Evolutionary conservation across 2,888 invertebrate genomes (phyloP).

Genomic region (Scaptomyza reducta): DNA sequence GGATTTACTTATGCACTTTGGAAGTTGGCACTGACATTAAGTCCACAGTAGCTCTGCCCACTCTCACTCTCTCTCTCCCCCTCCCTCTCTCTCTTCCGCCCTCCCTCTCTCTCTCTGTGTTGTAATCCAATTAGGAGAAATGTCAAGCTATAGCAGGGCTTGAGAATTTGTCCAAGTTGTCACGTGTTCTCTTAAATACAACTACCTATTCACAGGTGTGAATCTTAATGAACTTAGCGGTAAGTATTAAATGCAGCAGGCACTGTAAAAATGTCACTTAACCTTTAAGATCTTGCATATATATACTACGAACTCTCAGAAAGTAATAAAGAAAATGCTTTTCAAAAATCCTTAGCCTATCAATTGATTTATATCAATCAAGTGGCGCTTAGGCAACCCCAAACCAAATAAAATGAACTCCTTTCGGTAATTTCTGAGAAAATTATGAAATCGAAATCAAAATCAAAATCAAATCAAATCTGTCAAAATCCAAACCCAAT

Average conservation of each 20-base stretch:
- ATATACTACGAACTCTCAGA: too few species aligned
- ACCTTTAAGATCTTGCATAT: neutral
- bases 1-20: slow-evolving; percentile 52
- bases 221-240: slow-evolving; percentile 37
- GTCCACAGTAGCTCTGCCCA: slow-evolving; percentile 55
- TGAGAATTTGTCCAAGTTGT: slow-evolving; percentile 52
- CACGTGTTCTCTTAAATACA: slow-evolving; percentile 49
- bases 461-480: slow-evolving; percentile 46
- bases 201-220: slow-evolving; percentile 55
- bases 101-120: neutral
- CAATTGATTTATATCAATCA: neutral
- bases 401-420: too few species aligned
- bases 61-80: slow-evolving; percentile 27
- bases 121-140: slow-evolving; percentile 75
- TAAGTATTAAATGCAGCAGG: slow-evolving; percentile 6
- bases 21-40: slow-evolving; percentile 62
- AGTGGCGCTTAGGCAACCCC: slow-evolving; percentile 22
- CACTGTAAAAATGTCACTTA: neutral
- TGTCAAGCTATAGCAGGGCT: slow-evolving; percentile 59
- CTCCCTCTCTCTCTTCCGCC: neutral
- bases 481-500: slow-evolving; percentile 29
- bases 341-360: too few species aligned
- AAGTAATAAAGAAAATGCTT: too few species aligned
- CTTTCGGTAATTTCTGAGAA: slow-evolving; percentile 18
- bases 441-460: slow-evolving; percentile 34